A percentile compares a stretch with the other conserved stretches of the same genome.
phyloP scores from a whole-genome alignment of 2,113 vertebrate genomes.

The Austrofundulus limnaeus region DNA sequence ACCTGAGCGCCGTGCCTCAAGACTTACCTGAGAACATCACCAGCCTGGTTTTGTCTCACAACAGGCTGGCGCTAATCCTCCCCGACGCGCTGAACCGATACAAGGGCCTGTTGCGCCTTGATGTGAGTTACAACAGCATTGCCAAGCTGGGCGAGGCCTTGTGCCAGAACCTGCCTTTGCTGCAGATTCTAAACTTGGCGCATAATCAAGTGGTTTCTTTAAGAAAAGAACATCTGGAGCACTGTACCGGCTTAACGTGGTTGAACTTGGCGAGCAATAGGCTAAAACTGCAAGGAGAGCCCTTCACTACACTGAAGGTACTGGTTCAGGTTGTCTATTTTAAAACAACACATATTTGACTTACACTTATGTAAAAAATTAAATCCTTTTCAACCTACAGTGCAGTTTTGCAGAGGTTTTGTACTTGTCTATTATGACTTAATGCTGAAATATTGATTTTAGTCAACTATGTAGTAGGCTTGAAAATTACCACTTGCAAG shows the following conservation, averaged over 20 bases:
- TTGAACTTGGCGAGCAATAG: constrained; percentile 84
- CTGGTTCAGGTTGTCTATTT: neutral
- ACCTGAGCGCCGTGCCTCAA: constrained; percentile 80
- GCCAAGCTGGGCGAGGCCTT: constrained; percentile 78
- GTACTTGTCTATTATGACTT: no score
- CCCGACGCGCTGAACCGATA: constrained; percentile 79
- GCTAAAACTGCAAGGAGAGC: constrained; percentile 78
- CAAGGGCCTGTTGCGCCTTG: constrained; percentile 75
- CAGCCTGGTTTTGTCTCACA: constrained; percentile 88
- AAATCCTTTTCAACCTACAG: no score
- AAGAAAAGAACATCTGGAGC: constrained; percentile 73
- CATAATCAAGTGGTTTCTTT: constrained; percentile 84
- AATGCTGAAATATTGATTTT: no score
- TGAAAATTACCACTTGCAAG: no score
- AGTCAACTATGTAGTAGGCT: no score
- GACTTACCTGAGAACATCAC: constrained; percentile 86
- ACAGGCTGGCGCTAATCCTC: constrained; percentile 77
- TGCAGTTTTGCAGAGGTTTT: no score
- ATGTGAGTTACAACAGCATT: constrained; percentile 85
- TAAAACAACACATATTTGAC: neutral
- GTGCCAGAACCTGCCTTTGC: constrained; percentile 77
- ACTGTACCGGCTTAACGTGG: constrained; percentile 76
- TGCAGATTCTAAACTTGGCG: constrained; percentile 80
- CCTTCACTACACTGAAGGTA: constrained; percentile 80
- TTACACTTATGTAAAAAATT: neutral